Percentiles rank a stretch among this genome's conserved stretches.
Conservation (phyloP, 2,888 invertebrate species). For the Torymus tubicola region DNA sequence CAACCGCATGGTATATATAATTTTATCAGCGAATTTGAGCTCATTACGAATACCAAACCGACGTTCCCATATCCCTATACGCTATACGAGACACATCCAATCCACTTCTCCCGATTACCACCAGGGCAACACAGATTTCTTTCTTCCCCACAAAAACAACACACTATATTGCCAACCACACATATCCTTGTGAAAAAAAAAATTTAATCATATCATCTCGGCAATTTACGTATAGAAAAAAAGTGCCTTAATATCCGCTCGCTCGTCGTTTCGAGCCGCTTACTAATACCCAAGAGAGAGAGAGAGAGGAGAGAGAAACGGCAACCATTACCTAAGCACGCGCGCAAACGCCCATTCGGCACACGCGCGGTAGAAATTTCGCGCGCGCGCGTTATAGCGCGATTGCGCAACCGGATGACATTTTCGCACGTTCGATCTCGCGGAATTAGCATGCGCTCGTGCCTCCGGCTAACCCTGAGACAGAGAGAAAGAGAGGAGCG, state of each 20-base stretch:
- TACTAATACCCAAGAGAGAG: not conserved
- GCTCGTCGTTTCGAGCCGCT: not conserved
- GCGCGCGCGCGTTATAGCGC: not conserved
- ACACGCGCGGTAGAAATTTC: not conserved
- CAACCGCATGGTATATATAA: no score
- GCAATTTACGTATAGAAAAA: not conserved
- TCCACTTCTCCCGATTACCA: no score
- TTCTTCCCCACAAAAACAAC: no score
- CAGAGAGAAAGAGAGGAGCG: not conserved
- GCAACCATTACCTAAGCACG: not conserved
- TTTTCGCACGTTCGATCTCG: conserved; percentile 57
- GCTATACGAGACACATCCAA: no score
- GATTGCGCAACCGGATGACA: conserved; percentile 53
- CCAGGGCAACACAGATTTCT: no score
- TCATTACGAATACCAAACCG: no score
- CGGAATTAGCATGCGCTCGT: conserved; percentile 37
- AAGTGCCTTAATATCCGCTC: not conserved
- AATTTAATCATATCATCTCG: conserved; percentile 28
- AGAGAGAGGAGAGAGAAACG: not conserved
- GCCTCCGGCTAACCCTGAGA: conserved; percentile 12
- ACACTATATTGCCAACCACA: no score
- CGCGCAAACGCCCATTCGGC: conserved; percentile 1
- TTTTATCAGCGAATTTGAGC: no score
- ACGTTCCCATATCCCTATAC: no score
- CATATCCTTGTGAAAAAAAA: conserved; percentile 10